phyloP scores from a whole-genome alignment of 92 coral and sea anemone genomes.

The Phenganax stokvisi region DNA sequence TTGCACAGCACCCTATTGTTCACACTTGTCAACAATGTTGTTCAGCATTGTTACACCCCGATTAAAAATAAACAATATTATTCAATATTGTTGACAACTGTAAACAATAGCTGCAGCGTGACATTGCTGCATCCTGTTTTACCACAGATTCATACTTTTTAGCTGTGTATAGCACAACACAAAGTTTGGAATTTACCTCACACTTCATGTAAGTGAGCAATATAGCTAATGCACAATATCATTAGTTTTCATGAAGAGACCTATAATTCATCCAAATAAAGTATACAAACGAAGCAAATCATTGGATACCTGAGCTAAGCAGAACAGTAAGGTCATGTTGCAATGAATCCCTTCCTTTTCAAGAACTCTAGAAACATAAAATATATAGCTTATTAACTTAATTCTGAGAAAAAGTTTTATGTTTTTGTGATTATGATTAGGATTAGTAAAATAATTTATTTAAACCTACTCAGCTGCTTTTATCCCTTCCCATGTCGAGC shows the following conservation, averaged over 20 bases:
- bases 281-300: background rate
- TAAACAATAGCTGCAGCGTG: too few relatives aligned
- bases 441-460: background rate
- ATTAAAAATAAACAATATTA: too few relatives aligned
- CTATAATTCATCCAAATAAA: too few relatives aligned
- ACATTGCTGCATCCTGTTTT: too few relatives aligned
- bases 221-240: background rate
- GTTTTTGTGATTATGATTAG: too few relatives aligned
- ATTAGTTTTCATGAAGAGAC: too few relatives aligned
- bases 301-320: slow-evolving; percentile 76
- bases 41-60: too few relatives aligned
- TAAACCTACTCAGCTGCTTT: slow-evolving; percentile 78
- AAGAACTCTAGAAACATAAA: slow-evolving; percentile 55
- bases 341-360: slow-evolving; percentile 91
- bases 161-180: background rate
- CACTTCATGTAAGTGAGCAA: background rate
- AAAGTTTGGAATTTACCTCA: background rate
- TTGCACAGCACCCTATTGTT: too few relatives aligned
- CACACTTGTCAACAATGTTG: too few relatives aligned
- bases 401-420: background rate
- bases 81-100: too few relatives aligned
- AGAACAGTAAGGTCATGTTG: slow-evolving; percentile 81
- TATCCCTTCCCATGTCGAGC: slow-evolving; percentile 98
- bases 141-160: too few relatives aligned
- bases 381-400: background rate